Evolutionary conservation across 2,113 vertebrate species (phyloP), one percentile per base, ranked within the genome.

Genomic region (Dinomys branickii): DNA sequence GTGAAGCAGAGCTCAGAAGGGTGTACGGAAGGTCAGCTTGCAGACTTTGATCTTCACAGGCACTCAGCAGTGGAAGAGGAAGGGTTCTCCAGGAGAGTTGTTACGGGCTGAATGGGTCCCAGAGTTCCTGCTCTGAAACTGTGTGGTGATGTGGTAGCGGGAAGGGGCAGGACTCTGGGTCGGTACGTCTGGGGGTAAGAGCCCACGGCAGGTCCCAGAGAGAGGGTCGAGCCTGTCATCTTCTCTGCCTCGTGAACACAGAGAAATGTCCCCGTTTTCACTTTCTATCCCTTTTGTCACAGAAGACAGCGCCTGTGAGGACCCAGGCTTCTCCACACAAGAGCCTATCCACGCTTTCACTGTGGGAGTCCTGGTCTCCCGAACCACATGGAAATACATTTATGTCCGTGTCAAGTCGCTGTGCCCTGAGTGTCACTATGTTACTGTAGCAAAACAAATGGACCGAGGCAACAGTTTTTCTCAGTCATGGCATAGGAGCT

Each of bases 101-200:
- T 19, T 59, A 1, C 47, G 38, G 61, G 26, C 52, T 47, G 19
- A 67, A 19, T 13, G 54, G 19, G 63, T 41, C 28, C 28, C 20
- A 4, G 14, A 28, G 19, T 56, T 44, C 38, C 1, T 0, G 2
- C 8, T 7, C 33, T 47, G 26, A 77, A 30, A 50, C 56, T 38
- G 50, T n/a, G 24, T 20, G 56, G 38, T n/a, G 54, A 38, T 2
- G 41, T 3, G 6, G 28, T 13, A 26, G 3, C 7, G 2, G 1
- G 20, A 33, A 82, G 47, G 6, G 1, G 0, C 3, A 8, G 38
- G 14, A 30, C 30, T 19, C 35, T 52, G 20, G 38, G 22, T 12
- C 20, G 9, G 8, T 41, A 9, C 6, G n/a, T 26, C 67, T 9
- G 10, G 71, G 33, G 71, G 10, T 38, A 20, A 44, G 71, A 11